Percentiles rank a stretch among this genome's conserved stretches.
Conservation (phyloP, 1,140 invertebrate species). For the Bicyclus anynana region DNA sequence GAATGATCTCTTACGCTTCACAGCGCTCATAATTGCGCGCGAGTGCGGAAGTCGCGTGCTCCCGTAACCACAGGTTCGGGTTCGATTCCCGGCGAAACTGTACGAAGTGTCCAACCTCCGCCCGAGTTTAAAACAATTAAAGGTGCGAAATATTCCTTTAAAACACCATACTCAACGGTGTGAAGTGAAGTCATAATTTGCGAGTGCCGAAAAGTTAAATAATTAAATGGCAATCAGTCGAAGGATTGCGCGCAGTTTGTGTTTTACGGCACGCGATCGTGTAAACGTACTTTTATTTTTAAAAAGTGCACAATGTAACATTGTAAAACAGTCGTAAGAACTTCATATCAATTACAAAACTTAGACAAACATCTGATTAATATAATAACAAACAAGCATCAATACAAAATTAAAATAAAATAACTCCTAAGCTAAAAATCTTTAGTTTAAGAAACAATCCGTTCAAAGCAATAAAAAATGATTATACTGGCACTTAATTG, state of each 20-base stretch:
- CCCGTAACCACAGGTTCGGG: constrained; percentile 33
- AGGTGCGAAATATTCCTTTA: constrained; percentile 13
- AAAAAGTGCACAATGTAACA: not conserved
- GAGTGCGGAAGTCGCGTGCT: constrained; percentile 43
- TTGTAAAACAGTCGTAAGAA: too few relatives aligned
- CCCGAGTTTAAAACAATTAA: constrained; percentile 10
- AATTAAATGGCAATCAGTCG: not conserved
- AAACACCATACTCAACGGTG: not conserved
- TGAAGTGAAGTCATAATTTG: constrained; percentile 1
- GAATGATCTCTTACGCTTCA: constrained; percentile 29
- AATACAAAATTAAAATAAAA: too few relatives aligned
- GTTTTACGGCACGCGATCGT: not conserved
- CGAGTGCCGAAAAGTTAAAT: not conserved
- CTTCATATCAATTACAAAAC: too few relatives aligned
- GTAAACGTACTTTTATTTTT: not conserved
- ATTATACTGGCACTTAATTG: too few relatives aligned
- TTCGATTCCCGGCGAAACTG: constrained; percentile 26
- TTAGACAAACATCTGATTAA: too few relatives aligned
- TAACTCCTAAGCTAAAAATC: too few relatives aligned
- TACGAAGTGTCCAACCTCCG: not conserved
- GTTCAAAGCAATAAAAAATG: too few relatives aligned
- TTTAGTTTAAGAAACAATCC: too few relatives aligned
- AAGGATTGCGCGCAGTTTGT: not conserved
- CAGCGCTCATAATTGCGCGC: constrained; percentile 25
- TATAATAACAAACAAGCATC: too few relatives aligned